Conservation (phyloP, 2,113 vertebrate species). For the Protomyctophum bolini region DNA sequence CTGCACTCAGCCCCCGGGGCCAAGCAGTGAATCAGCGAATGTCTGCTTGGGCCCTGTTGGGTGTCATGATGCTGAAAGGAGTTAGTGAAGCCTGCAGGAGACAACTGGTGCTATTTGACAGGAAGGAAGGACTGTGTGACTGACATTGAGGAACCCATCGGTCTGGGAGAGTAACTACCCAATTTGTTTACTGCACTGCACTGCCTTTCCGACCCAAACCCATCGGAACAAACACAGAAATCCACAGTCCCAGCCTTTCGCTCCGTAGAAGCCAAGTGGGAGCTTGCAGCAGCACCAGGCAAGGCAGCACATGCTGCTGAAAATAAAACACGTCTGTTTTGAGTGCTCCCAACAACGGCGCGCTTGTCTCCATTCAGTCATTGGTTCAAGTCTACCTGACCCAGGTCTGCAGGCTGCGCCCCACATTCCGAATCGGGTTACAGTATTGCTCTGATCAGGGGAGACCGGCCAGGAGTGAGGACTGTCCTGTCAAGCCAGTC, state of each 20-base stretch:
- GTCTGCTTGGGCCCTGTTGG: constrained; percentile 25
- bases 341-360: constrained; percentile 31
- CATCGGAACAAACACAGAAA: neutral
- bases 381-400: constrained; percentile 52
- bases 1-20: constrained; percentile 5
- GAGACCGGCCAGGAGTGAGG: constrained; percentile 23
- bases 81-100: constrained; percentile 48
- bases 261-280: constrained; percentile 19
- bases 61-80: constrained; percentile 25
- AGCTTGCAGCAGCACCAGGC: too few relatives aligned
- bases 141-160: constrained; percentile 47
- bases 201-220: constrained; percentile 31
- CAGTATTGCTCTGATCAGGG: constrained; percentile 50
- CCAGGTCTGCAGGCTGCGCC: constrained; percentile 50
- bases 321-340: constrained; percentile 43
- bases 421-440: constrained; percentile 68
- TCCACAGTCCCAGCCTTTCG: constrained; percentile 15
- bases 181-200: constrained; percentile 28
- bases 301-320: neutral
- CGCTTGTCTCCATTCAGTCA: constrained; percentile 48
- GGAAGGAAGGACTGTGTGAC: constrained; percentile 16
- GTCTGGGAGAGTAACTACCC: constrained; percentile 41
- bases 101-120: constrained; percentile 54
- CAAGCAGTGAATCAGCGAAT: constrained; percentile 40
- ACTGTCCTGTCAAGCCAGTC: constrained; percentile 42